Evolutionary conservation across 2,113 vertebrate genomes (phyloP).

Genomic region (Cynoglossus semilaevis): DNA sequence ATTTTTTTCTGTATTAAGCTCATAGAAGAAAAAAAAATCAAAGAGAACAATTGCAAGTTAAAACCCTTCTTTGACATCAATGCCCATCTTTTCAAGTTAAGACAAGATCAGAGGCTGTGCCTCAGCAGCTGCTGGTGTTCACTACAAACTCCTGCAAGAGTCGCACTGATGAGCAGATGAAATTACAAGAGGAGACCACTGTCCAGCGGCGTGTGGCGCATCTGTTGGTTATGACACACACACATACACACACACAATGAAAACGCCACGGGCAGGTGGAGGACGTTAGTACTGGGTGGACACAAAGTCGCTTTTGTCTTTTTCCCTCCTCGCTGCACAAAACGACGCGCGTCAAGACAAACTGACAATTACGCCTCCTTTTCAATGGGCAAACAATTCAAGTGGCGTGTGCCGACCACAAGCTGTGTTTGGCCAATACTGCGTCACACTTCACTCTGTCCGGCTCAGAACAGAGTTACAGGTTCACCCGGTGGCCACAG

Average conservation of each 20-base stretch:
- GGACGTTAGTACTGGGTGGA: conserved; percentile 45
- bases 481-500: background rate
- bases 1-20: too few species aligned
- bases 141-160: conserved; percentile 24
- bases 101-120: background rate
- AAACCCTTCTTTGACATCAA: background rate
- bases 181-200: background rate
- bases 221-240: background rate
- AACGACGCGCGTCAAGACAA: conserved; percentile 55
- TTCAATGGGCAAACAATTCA: conserved; percentile 21
- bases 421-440: conserved; percentile 15
- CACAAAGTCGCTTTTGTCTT: conserved; percentile 17
- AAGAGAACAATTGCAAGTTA: too few species aligned
- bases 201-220: conserved; percentile 33
- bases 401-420: conserved; percentile 44
- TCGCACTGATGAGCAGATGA: conserved; percentile 29
- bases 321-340: background rate
- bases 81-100: background rate
- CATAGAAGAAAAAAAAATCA: too few species aligned
- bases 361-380: conserved; percentile 40
- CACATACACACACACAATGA: conserved; percentile 29
- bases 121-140: conserved; percentile 7
- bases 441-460: background rate
- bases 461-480: conserved; percentile 5
- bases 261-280: conserved; percentile 62